phyloP scores from a whole-genome alignment of 2,797 vertebrate genomes.

The Streptopelia turtur region DNA sequence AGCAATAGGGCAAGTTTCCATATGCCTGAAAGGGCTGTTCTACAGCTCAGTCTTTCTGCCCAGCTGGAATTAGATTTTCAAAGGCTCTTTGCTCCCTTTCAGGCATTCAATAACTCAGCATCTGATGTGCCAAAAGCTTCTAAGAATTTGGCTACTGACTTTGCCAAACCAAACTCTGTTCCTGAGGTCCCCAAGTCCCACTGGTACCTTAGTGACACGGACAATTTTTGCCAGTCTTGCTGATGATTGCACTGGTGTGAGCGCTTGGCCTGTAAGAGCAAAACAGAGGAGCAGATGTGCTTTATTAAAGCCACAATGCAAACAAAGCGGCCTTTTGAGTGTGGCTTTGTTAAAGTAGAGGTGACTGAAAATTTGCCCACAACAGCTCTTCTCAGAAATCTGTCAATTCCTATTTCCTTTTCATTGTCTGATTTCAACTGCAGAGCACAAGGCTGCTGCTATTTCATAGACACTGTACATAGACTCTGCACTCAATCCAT shows the following conservation, averaged over 20 bases:
- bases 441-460: background rate
- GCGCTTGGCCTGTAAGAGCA: background rate
- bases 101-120: background rate
- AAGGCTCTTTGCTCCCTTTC: background rate
- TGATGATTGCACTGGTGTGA: background rate
- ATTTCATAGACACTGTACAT: background rate
- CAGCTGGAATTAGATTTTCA: background rate
- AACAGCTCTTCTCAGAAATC: background rate
- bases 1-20: rapidly evolving
- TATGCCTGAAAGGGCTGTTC: background rate
- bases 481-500: background rate
- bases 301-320: background rate
- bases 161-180: background rate
- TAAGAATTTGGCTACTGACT: background rate
- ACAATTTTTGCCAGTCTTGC: background rate
- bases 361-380: background rate
- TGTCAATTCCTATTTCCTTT: background rate
- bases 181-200: rapidly evolving
- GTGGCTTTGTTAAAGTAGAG: background rate
- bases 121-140: background rate
- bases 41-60: background rate
- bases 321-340: background rate
- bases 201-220: rapidly evolving
- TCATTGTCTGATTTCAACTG: background rate
- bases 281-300: background rate